Evolutionary conservation across 2,113 vertebrate genomes (phyloP).

Genomic region (Dipodomys ordii): DNA sequence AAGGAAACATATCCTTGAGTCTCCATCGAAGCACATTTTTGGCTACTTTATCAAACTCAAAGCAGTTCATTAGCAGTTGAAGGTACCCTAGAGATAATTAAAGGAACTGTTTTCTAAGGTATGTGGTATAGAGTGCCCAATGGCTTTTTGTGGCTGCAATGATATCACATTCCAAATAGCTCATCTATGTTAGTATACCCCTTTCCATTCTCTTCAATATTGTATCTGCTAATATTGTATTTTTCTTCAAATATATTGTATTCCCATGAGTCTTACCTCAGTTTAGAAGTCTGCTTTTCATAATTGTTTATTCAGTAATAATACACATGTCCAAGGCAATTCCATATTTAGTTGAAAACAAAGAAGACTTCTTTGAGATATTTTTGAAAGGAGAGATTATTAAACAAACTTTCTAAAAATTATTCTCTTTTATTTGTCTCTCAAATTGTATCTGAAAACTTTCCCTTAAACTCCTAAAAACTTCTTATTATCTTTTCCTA

Average conservation of each 20-base stretch:
- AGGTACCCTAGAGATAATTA: neutral
- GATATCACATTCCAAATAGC: neutral
- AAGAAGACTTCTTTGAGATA: conserved; percentile 1
- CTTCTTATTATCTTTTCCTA: conserved; percentile 22
- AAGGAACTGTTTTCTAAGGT: neutral
- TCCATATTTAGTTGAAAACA: neutral
- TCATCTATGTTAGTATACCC: neutral
- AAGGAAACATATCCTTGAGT: neutral
- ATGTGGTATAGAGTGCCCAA: neutral
- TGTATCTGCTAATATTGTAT: neutral
- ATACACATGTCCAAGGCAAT: neutral
- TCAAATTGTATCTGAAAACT: neutral
- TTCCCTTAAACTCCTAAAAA: neutral
- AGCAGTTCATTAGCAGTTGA: neutral
- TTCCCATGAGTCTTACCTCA: neutral
- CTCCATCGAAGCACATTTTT: neutral
- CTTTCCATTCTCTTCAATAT: too few relatives aligned
- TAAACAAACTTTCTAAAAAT: conserved; percentile 30
- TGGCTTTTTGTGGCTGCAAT: neutral
- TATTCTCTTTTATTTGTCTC: neutral
- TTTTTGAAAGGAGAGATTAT: conserved; percentile 48
- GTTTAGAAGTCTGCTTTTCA: neutral
- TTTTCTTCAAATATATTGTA: neutral
- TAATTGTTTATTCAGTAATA: conserved; percentile 23
- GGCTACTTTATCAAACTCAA: neutral